phyloP scores from a whole-genome alignment of 2,888 invertebrate genomes.

The Dinocampus coccinellae region DNA sequence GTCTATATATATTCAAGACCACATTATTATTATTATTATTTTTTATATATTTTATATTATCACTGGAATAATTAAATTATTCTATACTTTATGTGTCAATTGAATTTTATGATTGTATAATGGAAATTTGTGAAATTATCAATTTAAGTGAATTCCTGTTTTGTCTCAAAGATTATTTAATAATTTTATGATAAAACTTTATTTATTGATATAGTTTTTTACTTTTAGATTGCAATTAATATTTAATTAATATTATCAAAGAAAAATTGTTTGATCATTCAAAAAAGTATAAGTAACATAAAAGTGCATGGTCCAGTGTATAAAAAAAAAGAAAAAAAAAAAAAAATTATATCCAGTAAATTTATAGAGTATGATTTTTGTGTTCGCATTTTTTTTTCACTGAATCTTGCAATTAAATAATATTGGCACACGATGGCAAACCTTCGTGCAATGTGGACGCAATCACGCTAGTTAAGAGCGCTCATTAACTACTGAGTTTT shows the following conservation, averaged over 20 bases:
- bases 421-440: not conserved
- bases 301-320: too few species aligned
- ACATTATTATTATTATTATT: slow-evolving; percentile 14
- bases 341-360: too few species aligned
- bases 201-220: not conserved
- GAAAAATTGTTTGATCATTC: too few species aligned
- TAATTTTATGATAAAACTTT: not conserved
- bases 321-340: too few species aligned
- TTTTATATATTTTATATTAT: too few species aligned
- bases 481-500: slow-evolving; percentile 6
- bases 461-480: not conserved
- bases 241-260: too few species aligned
- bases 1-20: slow-evolving; percentile 24
- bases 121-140: not conserved
- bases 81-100: too few species aligned
- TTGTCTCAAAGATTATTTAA: slow-evolving; percentile 5
- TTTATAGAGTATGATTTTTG: not conserved
- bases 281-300: not conserved
- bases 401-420: not conserved
- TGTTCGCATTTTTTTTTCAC: too few species aligned
- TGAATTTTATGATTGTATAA: not conserved
- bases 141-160: slow-evolving; percentile 8
- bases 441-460: not conserved
- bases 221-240: not conserved
- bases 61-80: too few species aligned